Base-by-base conservation (phyloP, 2,113 vertebrate genomes). In the Taxidea taxus region DNA sequence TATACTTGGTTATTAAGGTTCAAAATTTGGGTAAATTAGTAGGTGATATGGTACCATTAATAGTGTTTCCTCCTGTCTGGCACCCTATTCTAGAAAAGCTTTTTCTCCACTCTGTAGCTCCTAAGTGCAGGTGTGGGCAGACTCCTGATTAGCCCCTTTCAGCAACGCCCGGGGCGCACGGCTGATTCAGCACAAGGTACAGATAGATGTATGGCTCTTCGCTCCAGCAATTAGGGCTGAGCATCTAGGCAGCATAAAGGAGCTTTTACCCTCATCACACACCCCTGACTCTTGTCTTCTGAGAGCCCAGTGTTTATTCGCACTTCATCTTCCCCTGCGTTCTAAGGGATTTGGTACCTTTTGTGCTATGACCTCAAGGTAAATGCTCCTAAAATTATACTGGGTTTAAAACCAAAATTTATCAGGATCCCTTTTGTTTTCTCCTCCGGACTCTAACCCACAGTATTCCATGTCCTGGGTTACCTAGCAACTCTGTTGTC, bases 251-350 rank as follows among this genome's bases (percentile, higher is more conserved):
- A 56, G 13, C 11, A 44, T 51, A 64, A 49, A 68, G 29, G 91
- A 88, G 31, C 31, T 9, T 39, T 37, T 62, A 37, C 82, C 66
- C 12, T 9, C 16, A 21, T 7, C 3, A 20, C 2, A 4, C 0
- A 2, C 62, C 47, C 39, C 14, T 37, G 64, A 95, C 93, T 96
- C 0, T 31, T 95, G 70, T 81, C 23, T n/a, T 84, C 82, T 87
- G 88, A 95, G 31, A 62, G 31, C 64, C 12, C 58, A 3, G 1
- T 2, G 47, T 64, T 91, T 83, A 21, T 97, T 94, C 89, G 23
- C 44, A 1, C 0, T 81, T 58, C 0, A 0, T 96, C 56, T 13
- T 14, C 9, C n/a, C 4, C 37, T 8, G 3, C 27, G 81, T 84
- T 83, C 87, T 87, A 82, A 95, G 27, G 20, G 8, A 34, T 89